Evolutionary conservation across 1,140 invertebrate genomes (phyloP), one percentile per base, ranked within the genome.

Genomic region (Mycetomoellerius zeteki): DNA sequence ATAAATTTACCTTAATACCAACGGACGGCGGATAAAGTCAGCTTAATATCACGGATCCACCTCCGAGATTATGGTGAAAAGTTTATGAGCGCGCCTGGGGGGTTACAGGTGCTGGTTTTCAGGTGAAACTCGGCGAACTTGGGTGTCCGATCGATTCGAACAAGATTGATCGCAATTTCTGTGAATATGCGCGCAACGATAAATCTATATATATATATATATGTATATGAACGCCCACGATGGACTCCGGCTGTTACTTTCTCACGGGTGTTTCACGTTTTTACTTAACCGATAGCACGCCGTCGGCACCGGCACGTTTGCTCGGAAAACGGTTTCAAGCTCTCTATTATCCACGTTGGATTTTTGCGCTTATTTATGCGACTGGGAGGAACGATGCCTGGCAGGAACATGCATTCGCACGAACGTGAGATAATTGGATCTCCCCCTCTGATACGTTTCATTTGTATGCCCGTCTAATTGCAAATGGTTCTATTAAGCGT

Each of bases 1-100:
- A 89, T 89, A 88, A 89, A 89, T 89, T 72, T 65, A 54, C 56
- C 8, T 69, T 77, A 77, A 72, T 87, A 62, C 60, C 75, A 54
- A 14, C 27, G 58, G 56, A 81, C 72, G 65, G 43, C 65, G 75
- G 33, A 72, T 62, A 43, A 65, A 81, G 69, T 43, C 64, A 52
- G 47, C 77, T 60, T 76, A 82, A 89, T 87, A 82, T 76, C 50
- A 43, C 47, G 86, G 86, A 76, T 78, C 86, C 77, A 64, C 71
- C 78, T 69, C 47, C 21, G 27, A 64, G 86, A 89, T 84, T 76
- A 81, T 30, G 33, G 24, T 30, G 85, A 65, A 84, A 88, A 78
- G 75, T 87, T 89, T 82, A 84, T 58, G 62, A 65, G 33, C 24
- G 19, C 19, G 85, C 76, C 76, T 47, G 64, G 33, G 82, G 82